These are phyloP conservation scores for Phaethornis superciliosus DNA, from an alignment of 2,113 vertebrate species.

Conservation along the genomic window DNA sequence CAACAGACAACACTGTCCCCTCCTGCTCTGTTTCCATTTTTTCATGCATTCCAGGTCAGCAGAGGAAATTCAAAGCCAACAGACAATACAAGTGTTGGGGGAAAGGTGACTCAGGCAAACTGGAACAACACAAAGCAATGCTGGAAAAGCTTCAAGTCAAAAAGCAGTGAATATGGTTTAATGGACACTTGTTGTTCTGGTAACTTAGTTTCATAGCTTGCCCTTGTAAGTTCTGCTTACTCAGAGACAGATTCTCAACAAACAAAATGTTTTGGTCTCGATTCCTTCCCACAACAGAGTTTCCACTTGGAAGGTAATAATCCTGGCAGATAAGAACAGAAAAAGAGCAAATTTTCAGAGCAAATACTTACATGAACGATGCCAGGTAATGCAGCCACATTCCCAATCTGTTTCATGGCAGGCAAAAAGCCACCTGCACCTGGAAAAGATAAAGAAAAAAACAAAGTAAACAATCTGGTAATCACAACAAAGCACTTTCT, in stretches of 20 bases:
- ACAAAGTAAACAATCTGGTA: background rate
- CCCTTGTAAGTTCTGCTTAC: background rate
- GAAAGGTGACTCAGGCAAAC: background rate
- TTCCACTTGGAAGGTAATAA: background rate
- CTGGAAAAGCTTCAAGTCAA: background rate
- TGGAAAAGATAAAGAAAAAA: conserved; percentile 8
- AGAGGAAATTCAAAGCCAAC: background rate
- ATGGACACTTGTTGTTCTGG: background rate
- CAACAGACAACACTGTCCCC: background rate
- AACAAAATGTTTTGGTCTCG: background rate
- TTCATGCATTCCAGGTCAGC: background rate
- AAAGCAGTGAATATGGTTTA: background rate
- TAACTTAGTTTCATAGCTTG: background rate
- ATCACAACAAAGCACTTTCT: background rate
- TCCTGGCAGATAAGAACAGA: background rate
- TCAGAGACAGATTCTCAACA: background rate
- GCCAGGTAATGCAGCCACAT: conserved; percentile 94
- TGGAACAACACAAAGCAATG: background rate
- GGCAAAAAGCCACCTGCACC: conserved; percentile 95
- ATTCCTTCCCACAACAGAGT: fast-evolving
- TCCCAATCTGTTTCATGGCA: conserved; percentile 98
- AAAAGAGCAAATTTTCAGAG: background rate
- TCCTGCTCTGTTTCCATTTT: background rate
- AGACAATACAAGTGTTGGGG: fast-evolving
- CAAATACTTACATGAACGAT: conserved; percentile 89